phyloP scores from a whole-genome alignment of 2,888 invertebrate genomes.

The Candidula unifasciata region DNA sequence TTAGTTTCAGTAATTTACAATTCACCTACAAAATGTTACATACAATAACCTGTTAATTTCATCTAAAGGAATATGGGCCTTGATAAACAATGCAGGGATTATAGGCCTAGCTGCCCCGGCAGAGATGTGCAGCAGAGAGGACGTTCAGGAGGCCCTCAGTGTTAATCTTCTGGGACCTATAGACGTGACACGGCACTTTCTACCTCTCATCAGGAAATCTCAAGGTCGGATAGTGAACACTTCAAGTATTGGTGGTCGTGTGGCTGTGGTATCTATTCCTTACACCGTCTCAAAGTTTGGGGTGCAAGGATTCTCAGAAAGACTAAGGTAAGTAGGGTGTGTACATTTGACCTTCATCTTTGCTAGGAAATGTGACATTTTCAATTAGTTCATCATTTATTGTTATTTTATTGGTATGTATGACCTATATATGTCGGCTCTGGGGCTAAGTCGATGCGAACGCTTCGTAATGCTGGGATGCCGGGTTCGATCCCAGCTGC shows the following conservation, averaged over 20 bases:
- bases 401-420: too few relatives aligned
- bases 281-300: constrained; percentile 70
- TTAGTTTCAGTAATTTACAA: too few relatives aligned
- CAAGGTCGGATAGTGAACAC: constrained; percentile 33
- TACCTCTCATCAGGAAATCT: constrained; percentile 27
- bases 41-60: neutral
- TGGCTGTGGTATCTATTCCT: constrained; percentile 58
- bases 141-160: neutral
- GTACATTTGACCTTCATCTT: too few relatives aligned
- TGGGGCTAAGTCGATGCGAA: too few relatives aligned
- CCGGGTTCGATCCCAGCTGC: too few relatives aligned
- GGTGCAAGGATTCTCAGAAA: constrained; percentile 67
- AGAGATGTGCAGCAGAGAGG: constrained; percentile 20
- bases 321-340: constrained; percentile 67
- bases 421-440: too few relatives aligned
- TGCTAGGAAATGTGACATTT: too few relatives aligned
- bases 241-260: neutral
- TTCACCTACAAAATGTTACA: too few relatives aligned
- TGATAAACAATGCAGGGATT: constrained; percentile 45
- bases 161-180: constrained; percentile 27
- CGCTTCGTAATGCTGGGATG: too few relatives aligned
- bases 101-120: neutral
- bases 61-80: constrained; percentile 30
- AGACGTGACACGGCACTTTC: constrained; percentile 5
- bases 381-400: too few relatives aligned